Evolutionary conservation across 2,113 vertebrate species (phyloP), one percentile per base, ranked within the genome.

Genomic region (Pterocles orientalis): DNA sequence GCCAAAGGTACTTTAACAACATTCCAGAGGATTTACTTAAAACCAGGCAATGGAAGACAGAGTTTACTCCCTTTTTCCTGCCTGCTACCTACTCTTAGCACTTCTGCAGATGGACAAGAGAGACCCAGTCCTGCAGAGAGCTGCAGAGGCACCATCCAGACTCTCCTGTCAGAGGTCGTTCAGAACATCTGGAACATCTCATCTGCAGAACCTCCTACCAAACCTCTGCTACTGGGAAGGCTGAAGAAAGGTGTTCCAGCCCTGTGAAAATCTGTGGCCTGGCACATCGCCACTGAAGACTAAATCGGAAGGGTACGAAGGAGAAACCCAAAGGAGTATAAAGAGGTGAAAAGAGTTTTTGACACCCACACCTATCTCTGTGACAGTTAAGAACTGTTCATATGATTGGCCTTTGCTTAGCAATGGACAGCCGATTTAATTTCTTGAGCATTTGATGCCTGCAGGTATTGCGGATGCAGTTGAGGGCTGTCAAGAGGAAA

Each of bases 401-500:
- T 21, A 70, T 36, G 53, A 65, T 14, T 43, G 47, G 60, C 31
- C 71, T 92, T 92, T 86, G 54, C 72, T 96, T 86, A 77, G 78
- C 20, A 82, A 82, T 80, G 39, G 65, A n/a, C 43, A 96, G 58
- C 34, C 90, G 91, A 75, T 18, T 54, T 75, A 75, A 69, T 92
- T 84, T 91, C 88, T 53, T 62, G 64, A 86, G 64, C 36, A 82
- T 43, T 53, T 92, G 78, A 43, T 48, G 54, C 83, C 69, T 57
- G 68, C 33, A 93, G 56, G 70, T 95, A 54, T 36, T 95, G 77
- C 50, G 87, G 51, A 41, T 56, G 79, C 89, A 97, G 73, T 51
- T 51, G 65, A 96, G 26, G 61, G 62, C 60, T 87, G 62, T 41
- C 75, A 72, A 41, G 94, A 95, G 95, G 97, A 66, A 97, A 24